Evolutionary conservation across 2,888 invertebrate genomes (phyloP).

Genomic region (Apeira syringaria): DNA sequence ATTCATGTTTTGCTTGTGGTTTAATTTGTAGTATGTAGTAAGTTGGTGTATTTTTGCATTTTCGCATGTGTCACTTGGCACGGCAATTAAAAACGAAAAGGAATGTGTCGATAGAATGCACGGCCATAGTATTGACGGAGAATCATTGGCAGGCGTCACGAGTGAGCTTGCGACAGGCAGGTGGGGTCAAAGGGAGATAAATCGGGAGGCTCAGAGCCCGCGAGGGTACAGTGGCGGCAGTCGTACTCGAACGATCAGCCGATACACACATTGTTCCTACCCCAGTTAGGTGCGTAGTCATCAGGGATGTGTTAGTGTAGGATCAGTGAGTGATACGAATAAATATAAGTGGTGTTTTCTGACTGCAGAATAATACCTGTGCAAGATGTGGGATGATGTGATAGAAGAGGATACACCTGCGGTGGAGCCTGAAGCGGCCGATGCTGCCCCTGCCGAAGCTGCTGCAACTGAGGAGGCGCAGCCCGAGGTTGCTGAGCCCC

Average conservation of each 20-base stretch:
- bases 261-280: conserved; percentile 70
- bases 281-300: conserved; percentile 66
- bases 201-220: conserved; percentile 71
- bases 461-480: conserved; percentile 51
- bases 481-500: conserved; percentile 71
- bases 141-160: conserved; percentile 70
- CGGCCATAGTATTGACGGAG: conserved; percentile 77
- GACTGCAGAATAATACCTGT: conserved; percentile 61
- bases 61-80: conserved; percentile 60
- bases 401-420: conserved; percentile 74
- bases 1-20: neutral
- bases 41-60: conserved; percentile 21
- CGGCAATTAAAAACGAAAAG: conserved; percentile 55
- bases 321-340: conserved; percentile 32
- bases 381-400: conserved; percentile 83
- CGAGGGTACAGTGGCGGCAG: conserved; percentile 59
- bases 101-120: conserved; percentile 67
- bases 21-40: neutral
- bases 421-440: conserved; percentile 45
- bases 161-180: conserved; percentile 70
- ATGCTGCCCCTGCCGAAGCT: conserved; percentile 35
- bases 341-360: conserved; percentile 55
- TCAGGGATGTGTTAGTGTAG: conserved; percentile 39
- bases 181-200: conserved; percentile 77
- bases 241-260: conserved; percentile 74